A percentile compares a stretch with the other conserved stretches of the same genome.
Conservation (phyloP, 2,113 vertebrate genomes). For the Pelodiscus sinensis region DNA sequence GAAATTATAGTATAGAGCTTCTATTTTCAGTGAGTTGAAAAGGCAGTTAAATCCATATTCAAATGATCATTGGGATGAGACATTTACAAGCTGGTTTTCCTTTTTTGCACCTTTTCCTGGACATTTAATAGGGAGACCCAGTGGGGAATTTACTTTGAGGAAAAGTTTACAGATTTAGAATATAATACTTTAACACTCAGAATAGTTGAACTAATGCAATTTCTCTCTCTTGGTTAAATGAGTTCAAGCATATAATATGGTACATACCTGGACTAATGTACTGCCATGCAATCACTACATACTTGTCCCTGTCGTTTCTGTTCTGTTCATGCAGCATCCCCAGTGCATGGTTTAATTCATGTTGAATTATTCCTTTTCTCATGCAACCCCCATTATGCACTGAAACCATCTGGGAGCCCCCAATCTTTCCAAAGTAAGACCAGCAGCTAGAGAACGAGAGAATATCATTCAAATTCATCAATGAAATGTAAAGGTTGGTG, state of each 20-base stretch:
- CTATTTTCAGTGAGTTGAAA: neutral
- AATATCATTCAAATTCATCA: neutral
- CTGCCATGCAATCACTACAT: conserved; percentile 74
- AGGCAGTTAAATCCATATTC: neutral
- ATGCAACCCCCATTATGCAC: conserved; percentile 71
- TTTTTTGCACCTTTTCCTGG: neutral
- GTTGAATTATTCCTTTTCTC: conserved; percentile 70
- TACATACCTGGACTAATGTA: conserved; percentile 80
- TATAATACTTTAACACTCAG: neutral
- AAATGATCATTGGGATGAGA: neutral
- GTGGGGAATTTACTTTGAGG: neutral
- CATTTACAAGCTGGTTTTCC: neutral
- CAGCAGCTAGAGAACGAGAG: conserved; percentile 9
- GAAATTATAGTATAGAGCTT: neutral
- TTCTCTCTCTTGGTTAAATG: neutral
- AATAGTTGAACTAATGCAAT: neutral
- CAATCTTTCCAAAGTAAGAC: neutral
- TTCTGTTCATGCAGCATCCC: conserved; percentile 79
- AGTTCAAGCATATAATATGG: neutral
- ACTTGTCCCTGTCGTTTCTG: conserved; percentile 73
- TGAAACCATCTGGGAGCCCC: conserved; percentile 55
- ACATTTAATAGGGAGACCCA: neutral
- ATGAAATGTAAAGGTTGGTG: neutral
- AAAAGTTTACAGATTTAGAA: neutral
- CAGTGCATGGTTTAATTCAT: conserved; percentile 75